Evolutionary conservation across 2,797 vertebrate genomes (phyloP), one percentile per base, ranked within the genome.

Genomic region (Hipposideros larvatus): DNA sequence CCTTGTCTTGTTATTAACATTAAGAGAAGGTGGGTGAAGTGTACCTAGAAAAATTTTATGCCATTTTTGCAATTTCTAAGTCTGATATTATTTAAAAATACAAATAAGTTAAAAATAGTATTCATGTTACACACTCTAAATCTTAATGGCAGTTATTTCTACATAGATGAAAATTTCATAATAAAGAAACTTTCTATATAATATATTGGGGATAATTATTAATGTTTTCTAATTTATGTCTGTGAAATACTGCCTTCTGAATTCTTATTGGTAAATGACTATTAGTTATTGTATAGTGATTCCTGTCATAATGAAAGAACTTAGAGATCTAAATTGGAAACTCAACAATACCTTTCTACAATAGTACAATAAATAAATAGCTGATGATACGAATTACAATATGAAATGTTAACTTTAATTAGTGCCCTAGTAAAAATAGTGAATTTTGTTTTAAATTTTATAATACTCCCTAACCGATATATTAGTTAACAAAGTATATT

Each of bases 31-130:
- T 79, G 31, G 11, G 34, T 61, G 7, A 84, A 46, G 18, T 31
- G 1, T 80, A 68, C 46, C 37, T 3, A 26, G 57, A 87, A 90
- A 87, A 14, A 6, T 34, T 82, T 61, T 91, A 79, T 57, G 18
- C 1, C 15, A 41, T 43, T 71, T 94, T 94, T 91, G 8, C 70
- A 90, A 77, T n/a, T 57, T 66, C 79, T 90, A 93, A 84, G 24
- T 57, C 34, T 84, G 51, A 61, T n/a, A 34, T 53, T 68, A 94
- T 84, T 94, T 87, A 95, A 91, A 75, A 77, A 95, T 84, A 84
- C 77, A 94, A 66, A 46, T 84, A 74, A 79, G 61, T 26, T 14
- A 10, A 66, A 92, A 94, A 57, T 46, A 55, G 24, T 84, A 48
- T 92, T 24, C 8, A 43, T 80, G 9, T 55, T 78, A 43, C 1